phyloP scores from a whole-genome alignment of 1,140 invertebrate genomes.

The Drosophila erecta region DNA sequence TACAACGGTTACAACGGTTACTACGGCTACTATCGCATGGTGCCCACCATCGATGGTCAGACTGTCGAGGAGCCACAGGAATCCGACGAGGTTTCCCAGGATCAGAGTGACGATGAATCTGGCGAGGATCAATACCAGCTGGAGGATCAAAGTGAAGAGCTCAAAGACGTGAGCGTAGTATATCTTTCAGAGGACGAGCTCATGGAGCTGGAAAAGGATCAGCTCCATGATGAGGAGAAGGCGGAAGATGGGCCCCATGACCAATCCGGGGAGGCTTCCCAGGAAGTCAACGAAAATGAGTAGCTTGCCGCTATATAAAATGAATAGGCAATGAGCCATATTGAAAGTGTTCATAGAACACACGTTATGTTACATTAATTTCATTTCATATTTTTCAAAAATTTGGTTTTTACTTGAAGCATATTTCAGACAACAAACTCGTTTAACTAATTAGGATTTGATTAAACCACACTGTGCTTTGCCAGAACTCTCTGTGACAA shows the following conservation, averaged over 20 bases:
- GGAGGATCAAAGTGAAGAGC: neutral
- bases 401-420: neutral
- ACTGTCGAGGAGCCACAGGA: slow-evolving; percentile 12
- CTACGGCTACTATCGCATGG: slow-evolving; percentile 11
- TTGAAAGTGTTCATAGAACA: neutral
- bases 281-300: neutral
- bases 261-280: neutral
- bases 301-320: no score
- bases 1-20: slow-evolving; percentile 13
- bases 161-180: neutral
- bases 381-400: slow-evolving; percentile 34
- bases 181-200: slow-evolving; percentile 6
- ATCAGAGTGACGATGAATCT: slow-evolving; percentile 17
- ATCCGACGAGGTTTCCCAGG: slow-evolving; percentile 8
- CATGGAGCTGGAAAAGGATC: slow-evolving; percentile 4
- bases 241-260: neutral
- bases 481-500: neutral
- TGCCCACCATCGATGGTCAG: slow-evolving; percentile 4
- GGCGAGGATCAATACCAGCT: neutral
- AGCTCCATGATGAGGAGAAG: neutral
- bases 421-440: slow-evolving; percentile 1
- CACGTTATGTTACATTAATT: neutral
- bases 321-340: neutral
- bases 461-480: neutral
- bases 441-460: no score